These are phyloP conservation scores for Calephelis virginiensis DNA, from an alignment of 1,140 invertebrate species.

Conservation along the genomic window DNA sequence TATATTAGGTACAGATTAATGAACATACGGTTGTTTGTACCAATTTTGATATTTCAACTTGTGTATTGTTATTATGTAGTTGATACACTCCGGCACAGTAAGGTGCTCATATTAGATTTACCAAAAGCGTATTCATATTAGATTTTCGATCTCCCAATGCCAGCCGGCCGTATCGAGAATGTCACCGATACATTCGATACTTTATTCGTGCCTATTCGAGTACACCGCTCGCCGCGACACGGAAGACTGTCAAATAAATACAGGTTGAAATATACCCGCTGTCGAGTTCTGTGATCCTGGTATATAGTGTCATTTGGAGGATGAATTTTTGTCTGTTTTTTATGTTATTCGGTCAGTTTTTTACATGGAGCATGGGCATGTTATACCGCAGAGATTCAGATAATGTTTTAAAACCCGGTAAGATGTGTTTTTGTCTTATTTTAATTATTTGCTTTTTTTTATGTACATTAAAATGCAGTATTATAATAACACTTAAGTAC, in stretches of 20 bases:
- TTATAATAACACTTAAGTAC: too few relatives aligned
- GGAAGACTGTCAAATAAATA: slow-evolving; percentile 75
- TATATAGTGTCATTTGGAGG: slow-evolving; percentile 63
- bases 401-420: slow-evolving; percentile 69
- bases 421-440: slow-evolving; percentile 33
- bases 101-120: slow-evolving; percentile 39
- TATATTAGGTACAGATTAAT: too few relatives aligned
- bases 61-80: too few relatives aligned
- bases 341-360: slow-evolving; percentile 62
- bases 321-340: slow-evolving; percentile 74
- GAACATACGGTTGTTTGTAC: too few relatives aligned
- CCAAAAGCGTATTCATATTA: slow-evolving; percentile 74
- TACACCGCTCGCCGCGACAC: slow-evolving; percentile 58
- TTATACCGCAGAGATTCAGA: slow-evolving; percentile 62
- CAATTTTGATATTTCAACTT: too few relatives aligned
- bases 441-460: slow-evolving; percentile 19
- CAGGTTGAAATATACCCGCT: slow-evolving; percentile 69
- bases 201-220: slow-evolving; percentile 67
- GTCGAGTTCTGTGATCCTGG: slow-evolving; percentile 63
- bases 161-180: slow-evolving; percentile 63
- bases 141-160: slow-evolving; percentile 67
- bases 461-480: background rate
- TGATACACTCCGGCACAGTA: too few relatives aligned
- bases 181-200: slow-evolving; percentile 69
- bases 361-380: slow-evolving; percentile 58